A percentile compares a stretch with the other conserved stretches of the same genome.
Evolutionary conservation across 2,888 invertebrate genomes (phyloP).

Genomic region (Venusia cambrica): DNA sequence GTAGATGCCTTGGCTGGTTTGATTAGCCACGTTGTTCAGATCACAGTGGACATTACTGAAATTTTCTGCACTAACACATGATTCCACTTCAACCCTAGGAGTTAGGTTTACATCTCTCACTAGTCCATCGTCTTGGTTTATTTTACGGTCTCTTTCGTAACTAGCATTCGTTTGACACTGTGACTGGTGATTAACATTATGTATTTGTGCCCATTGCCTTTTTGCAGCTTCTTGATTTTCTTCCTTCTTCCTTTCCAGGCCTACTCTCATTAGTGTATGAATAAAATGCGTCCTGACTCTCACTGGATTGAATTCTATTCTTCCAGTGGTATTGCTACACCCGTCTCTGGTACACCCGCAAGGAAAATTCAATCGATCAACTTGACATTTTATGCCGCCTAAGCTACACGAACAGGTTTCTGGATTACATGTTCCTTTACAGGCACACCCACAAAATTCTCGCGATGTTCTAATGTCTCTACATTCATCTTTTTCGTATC

Average conservation of each 20-base stretch:
- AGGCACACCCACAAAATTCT: conserved; percentile 96
- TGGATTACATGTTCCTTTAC: conserved; percentile 96
- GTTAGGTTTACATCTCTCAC: conserved; percentile 77
- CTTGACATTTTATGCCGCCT: conserved; percentile 98
- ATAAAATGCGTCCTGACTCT: conserved; percentile 98
- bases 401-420: conserved; percentile 97
- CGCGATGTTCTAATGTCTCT: conserved; percentile 94
- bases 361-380: conserved; percentile 97
- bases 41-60: conserved; percentile 87
- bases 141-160: conserved; percentile 62
- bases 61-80: conserved; percentile 84
- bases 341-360: conserved; percentile 97
- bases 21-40: conserved; percentile 51
- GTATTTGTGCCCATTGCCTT: conserved; percentile 71
- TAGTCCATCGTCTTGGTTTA: conserved; percentile 62
- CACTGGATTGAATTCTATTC: conserved; percentile 97
- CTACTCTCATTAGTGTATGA: conserved; percentile 96
- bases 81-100: conserved; percentile 82
- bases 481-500: conserved; percentile 96
- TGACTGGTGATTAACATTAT: conserved; percentile 52
- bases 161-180: conserved; percentile 51
- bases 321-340: conserved; percentile 94
- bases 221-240: conserved; percentile 71
- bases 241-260: conserved; percentile 92
- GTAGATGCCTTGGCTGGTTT: conserved; percentile 46